A percentile compares a stretch with the other conserved stretches of the same genome.
phyloP scores from a whole-genome alignment of 2,797 vertebrate genomes.

The Martes flavigula region DNA sequence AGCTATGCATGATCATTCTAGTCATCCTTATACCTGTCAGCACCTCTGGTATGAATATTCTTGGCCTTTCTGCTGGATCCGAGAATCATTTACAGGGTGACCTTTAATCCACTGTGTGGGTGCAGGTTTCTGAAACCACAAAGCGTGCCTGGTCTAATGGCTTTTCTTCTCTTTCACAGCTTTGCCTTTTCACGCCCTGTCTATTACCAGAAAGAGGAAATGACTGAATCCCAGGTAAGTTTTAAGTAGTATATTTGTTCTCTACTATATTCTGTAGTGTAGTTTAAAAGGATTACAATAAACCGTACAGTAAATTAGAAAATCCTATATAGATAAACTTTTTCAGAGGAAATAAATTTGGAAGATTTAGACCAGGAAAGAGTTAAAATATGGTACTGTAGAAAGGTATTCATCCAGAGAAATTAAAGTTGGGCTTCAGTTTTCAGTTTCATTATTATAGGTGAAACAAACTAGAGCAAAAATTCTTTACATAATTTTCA shows the following conservation, averaged over 20 bases:
- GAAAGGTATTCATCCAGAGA: background rate
- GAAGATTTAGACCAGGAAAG: constrained; percentile 38
- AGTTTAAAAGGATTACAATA: background rate
- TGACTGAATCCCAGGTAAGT: constrained; percentile 71
- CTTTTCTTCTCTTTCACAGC: constrained; percentile 46
- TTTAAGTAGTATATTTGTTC: background rate
- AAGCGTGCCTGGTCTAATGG: background rate
- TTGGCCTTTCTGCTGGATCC: background rate
- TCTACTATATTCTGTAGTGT: background rate
- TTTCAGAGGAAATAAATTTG: constrained; percentile 30
- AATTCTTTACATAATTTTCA: constrained; percentile 1
- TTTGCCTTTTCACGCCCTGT: background rate
- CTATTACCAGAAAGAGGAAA: constrained; percentile 54
- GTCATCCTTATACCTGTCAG: background rate
- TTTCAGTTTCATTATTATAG: constrained; percentile 15
- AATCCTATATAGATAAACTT: background rate
- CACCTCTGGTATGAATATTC: background rate
- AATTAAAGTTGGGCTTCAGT: background rate
- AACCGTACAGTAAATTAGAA: background rate
- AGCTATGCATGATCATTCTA: background rate
- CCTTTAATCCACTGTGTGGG: background rate
- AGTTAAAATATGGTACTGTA: background rate
- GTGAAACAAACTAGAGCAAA: constrained; percentile 31
- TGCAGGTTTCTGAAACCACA: background rate
- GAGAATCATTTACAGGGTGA: background rate